Evolutionary conservation across 2,797 vertebrate species (phyloP).

Genomic region (Fistularia tabacaria): DNA sequence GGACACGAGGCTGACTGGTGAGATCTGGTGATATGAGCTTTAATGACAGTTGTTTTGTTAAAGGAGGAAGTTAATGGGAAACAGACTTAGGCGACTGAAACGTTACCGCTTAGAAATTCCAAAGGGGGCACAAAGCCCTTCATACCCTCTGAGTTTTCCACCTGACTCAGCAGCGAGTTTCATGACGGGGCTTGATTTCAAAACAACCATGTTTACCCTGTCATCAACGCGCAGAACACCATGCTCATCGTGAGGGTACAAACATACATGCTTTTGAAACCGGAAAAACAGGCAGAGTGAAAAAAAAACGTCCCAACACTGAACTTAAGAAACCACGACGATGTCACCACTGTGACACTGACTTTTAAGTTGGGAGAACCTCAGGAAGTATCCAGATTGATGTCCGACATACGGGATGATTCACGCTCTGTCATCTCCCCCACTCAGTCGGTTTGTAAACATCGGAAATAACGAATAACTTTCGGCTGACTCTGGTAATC

Average conservation of each 20-base stretch:
- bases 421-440: too few species aligned
- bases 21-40: too few species aligned
- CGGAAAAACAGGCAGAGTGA: conserved; percentile 7
- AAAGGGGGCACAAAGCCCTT: neutral
- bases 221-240: conserved; percentile 31
- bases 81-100: neutral
- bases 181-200: conserved; percentile 55
- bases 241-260: conserved; percentile 21
- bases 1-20: too few species aligned
- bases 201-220: conserved; percentile 59
- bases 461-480: too few species aligned
- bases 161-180: conserved; percentile 37
- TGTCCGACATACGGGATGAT: too few species aligned
- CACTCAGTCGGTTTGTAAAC: too few species aligned
- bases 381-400: too few species aligned
- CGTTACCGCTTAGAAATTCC: neutral
- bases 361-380: too few species aligned
- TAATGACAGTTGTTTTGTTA: too few species aligned
- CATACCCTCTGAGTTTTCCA: conserved; percentile 17
- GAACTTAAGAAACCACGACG: too few species aligned
- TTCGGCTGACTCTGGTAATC: too few species aligned
- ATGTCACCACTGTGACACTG: too few species aligned
- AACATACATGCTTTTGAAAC: conserved; percentile 6
- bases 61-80: conserved; percentile 7
- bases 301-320: neutral